Evolutionary conservation across 2,888 invertebrate species (phyloP), one percentile per base, ranked within the genome.

Genomic region (Brachyptera risi): DNA sequence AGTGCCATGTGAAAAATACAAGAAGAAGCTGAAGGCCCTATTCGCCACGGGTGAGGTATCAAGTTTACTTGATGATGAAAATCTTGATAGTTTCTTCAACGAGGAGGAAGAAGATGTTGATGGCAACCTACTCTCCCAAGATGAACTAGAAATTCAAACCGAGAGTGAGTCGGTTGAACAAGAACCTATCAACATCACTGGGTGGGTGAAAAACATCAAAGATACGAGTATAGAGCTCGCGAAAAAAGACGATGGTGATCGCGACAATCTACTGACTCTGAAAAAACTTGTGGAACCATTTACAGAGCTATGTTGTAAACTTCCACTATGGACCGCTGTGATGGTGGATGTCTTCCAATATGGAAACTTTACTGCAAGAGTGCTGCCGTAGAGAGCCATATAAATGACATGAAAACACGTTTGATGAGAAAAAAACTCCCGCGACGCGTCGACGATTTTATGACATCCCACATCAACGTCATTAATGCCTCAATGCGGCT

Each of bases 241-340:
- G 2, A 27, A 26, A 31, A 17, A 3, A 15, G 51, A 51, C 19
- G 27, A 51, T 27, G 51, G 51, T 3, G 27, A 51, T 19, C 27
- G 51, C 17, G 51, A 51, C 51, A 51, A 51, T 21, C 27, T 51
- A 3, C 5, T 51, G 31, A 15, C 27, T 9, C 27, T 51, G 3
- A n/a, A n/a, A 3, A 15, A 27, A 31, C n/a, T 51, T 3, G 13
- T 31, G 4, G 51, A 27, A 5, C n/a, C 35, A n/a, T 19, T 51
- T n/a, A 13, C 31, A 9, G 35, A 31, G 17, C n/a, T 31, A 13
- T 51, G 51, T 17, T 31, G n/a, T 15, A n/a, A 51, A 17, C 51
- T 51, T 27, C 51, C 51, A 5, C 27, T 51, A 11, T 51, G 51
- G 51, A 31, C 51, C 17, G 51, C 31, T 27, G 15, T 51, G 31